A percentile compares a stretch with the other conserved stretches of the same genome.
These are phyloP conservation scores for Pinctada fucata DNA, from an alignment of 2,888 invertebrate species.

Conservation along the genomic window DNA sequence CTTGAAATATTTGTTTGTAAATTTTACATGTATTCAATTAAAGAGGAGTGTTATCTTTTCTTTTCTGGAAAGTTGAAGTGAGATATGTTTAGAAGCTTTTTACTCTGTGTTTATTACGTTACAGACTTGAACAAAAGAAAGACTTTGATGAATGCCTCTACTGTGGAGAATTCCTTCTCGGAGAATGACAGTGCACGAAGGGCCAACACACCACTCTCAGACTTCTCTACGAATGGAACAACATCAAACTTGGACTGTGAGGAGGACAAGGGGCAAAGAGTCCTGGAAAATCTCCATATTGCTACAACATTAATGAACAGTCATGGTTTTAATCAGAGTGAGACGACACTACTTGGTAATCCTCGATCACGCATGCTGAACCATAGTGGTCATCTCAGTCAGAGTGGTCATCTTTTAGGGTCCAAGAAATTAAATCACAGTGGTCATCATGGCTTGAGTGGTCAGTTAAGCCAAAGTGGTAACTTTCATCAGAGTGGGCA, in stretches of 20 bases:
- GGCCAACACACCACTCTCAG: not conserved
- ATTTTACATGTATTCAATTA: too few relatives aligned
- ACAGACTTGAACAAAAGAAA: constrained; percentile 68
- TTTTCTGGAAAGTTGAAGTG: too few relatives aligned
- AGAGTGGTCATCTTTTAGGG: not conserved
- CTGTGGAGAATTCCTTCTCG: constrained; percentile 33
- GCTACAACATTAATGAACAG: constrained; percentile 4
- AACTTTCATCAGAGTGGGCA: constrained; percentile 12
- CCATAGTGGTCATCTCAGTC: constrained; percentile 12
- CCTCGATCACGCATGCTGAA: not conserved
- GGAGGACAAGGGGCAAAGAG: constrained; percentile 3
- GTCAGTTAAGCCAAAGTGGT: constrained; percentile 10
- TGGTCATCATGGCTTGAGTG: constrained; percentile 2
- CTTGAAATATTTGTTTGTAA: too few relatives aligned
- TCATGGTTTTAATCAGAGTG: not conserved
- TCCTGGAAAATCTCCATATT: constrained; percentile 7
- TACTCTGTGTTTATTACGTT: constrained; percentile 3
- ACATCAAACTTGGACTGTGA: constrained; percentile 9
- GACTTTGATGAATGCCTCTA: constrained; percentile 52
- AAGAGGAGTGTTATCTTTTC: too few relatives aligned
- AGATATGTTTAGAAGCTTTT: too few relatives aligned
- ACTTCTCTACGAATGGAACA: constrained; percentile 23
- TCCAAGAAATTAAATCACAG: constrained; percentile 2
- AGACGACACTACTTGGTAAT: not conserved
- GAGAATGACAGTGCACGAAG: not conserved